phyloP scores from a whole-genome alignment of 2,113 vertebrate genomes.

The Microtus richardsoni region DNA sequence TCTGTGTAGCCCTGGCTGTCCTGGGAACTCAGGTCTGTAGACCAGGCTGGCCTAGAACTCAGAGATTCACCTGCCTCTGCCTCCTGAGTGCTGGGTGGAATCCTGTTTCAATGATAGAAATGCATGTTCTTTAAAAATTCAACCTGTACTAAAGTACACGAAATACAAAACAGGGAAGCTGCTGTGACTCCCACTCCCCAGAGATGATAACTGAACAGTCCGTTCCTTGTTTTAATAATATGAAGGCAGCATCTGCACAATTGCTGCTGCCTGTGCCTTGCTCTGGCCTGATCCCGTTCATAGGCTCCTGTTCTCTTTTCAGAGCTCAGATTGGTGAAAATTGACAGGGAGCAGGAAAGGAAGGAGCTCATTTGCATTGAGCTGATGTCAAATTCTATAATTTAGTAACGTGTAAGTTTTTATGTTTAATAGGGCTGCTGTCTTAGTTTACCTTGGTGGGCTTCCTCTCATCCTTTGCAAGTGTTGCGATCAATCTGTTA shows the following conservation, averaged over 20 bases:
- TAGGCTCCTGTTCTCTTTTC: constrained; percentile 30
- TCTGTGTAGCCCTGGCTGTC: neutral
- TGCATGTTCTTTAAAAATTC: constrained; percentile 50
- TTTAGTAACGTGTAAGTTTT: constrained; percentile 46
- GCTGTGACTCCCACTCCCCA: constrained; percentile 47
- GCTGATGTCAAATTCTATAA: constrained; percentile 50
- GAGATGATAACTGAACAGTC: constrained; percentile 42
- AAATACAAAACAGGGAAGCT: constrained; percentile 61
- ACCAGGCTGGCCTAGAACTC: neutral
- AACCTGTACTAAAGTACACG: neutral
- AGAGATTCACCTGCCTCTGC: neutral
- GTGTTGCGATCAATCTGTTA: neutral
- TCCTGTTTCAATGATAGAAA: neutral
- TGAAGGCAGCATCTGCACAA: constrained; percentile 15
- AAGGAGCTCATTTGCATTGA: constrained; percentile 23
- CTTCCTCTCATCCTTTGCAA: constrained; percentile 33
- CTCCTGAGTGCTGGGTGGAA: neutral
- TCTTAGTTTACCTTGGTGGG: constrained; percentile 23
- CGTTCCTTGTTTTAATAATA: constrained; percentile 50
- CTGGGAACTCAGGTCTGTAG: neutral
- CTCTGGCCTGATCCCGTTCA: neutral
- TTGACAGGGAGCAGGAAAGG: constrained; percentile 33
- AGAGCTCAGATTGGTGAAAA: constrained; percentile 20
- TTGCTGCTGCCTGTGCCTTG: neutral
- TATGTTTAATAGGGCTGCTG: constrained; percentile 33